Percentiles rank a stretch among this genome's conserved stretches.
phyloP scores from a whole-genome alignment of 2,888 invertebrate species.

The Leucoma salicis region DNA sequence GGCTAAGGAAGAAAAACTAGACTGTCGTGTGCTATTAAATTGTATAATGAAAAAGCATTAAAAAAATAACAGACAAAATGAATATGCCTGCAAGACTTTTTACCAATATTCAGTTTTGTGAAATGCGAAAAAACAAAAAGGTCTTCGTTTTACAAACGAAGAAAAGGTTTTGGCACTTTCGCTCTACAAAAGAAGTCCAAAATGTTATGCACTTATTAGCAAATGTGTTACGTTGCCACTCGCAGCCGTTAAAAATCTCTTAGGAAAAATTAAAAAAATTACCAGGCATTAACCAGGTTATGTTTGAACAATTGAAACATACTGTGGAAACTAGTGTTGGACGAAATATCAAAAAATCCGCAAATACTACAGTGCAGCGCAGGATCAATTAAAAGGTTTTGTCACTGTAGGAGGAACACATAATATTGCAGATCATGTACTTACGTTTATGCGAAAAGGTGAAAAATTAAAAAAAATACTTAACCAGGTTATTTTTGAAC shows the following conservation, averaged over 20 bases:
- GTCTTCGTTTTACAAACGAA: constrained; percentile 1
- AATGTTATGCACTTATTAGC: constrained; percentile 2
- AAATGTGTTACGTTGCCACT: constrained; percentile 10
- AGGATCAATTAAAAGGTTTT: constrained; percentile 30
- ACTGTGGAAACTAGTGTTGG: constrained; percentile 20
- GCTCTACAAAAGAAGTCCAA: constrained; percentile 7
- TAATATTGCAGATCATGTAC: constrained; percentile 14
- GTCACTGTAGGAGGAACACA: constrained; percentile 19
- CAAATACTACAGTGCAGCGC: constrained; percentile 28
- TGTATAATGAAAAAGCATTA: no score
- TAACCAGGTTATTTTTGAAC: constrained; percentile 5
- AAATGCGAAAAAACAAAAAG: constrained; percentile 3
- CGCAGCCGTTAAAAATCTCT: constrained; percentile 7
- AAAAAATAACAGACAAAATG: no score
- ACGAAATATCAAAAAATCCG: constrained; percentile 30
- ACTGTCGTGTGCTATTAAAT: no score
- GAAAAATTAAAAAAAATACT: no score
- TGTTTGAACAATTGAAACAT: constrained; percentile 7
- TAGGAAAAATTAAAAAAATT: constrained; percentile 2
- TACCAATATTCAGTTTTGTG: constrained; percentile 3
- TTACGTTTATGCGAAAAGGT: constrained; percentile 9
- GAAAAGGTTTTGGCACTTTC: constrained; percentile 7
- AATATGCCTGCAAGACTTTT: not conserved
- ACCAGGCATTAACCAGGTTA: constrained; percentile 1
- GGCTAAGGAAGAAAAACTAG: no score